Conservation (phyloP, 2,113 vertebrate genomes). For the Tupaia chinensis region DNA sequence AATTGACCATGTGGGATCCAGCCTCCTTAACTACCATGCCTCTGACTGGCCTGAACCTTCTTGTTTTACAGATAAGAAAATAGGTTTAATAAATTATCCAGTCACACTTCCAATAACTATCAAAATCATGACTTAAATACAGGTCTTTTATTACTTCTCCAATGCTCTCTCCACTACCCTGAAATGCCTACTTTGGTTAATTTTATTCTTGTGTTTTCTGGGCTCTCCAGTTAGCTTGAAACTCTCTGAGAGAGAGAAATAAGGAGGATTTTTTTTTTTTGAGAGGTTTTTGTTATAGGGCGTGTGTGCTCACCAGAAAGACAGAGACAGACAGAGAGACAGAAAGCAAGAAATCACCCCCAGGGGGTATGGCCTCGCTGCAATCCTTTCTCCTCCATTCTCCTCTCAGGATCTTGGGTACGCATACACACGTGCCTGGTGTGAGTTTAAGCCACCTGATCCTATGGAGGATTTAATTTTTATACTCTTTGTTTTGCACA, state of each 20-base stretch:
- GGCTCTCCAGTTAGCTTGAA: not conserved
- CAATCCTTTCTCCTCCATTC: too few species aligned
- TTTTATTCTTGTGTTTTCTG: slow-evolving; percentile 19
- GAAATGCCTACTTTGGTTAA: not conserved
- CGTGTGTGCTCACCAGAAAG: too few species aligned
- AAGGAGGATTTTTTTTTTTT: not conserved
- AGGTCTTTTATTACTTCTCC: not conserved
- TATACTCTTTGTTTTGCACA: not conserved
- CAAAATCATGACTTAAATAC: not conserved
- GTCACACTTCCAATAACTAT: not conserved
- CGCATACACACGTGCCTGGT: too few species aligned
- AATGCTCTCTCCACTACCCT: not conserved
- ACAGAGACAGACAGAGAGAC: too few species aligned
- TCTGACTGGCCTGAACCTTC: not conserved
- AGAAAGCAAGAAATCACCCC: too few species aligned
- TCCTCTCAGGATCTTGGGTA: too few species aligned
- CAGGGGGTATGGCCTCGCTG: too few species aligned
- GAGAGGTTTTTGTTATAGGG: not conserved
- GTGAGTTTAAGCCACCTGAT: too few species aligned
- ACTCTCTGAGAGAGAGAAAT: not conserved
- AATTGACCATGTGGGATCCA: too few species aligned
- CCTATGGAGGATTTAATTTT: too few species aligned
- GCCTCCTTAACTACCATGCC: too few species aligned
- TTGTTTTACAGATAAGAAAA: slow-evolving; percentile 8
- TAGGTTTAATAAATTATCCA: not conserved